Evolutionary conservation across 2,113 vertebrate species (phyloP).

Genomic region (Clupea harengus): DNA sequence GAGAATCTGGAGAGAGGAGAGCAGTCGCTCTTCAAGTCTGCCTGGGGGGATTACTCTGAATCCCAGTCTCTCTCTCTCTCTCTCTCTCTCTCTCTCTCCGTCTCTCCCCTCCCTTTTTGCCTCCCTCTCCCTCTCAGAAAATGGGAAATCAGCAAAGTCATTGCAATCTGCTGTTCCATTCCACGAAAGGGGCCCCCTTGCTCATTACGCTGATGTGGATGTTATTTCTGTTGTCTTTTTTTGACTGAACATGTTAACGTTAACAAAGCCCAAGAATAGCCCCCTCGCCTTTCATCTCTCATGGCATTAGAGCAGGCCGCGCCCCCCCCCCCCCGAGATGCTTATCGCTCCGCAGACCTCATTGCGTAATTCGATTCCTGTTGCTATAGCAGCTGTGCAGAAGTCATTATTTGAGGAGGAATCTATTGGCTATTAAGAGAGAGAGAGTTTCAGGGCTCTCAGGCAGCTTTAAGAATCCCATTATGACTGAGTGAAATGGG

Average conservation of each 20-base stretch:
- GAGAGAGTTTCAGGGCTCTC: conserved; percentile 9
- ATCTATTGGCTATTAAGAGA: conserved; percentile 35
- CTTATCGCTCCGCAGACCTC: conserved; percentile 21
- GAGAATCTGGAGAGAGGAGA: conserved; percentile 39
- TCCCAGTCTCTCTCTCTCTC: conserved; percentile 29
- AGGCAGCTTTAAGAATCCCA: conserved; percentile 22
- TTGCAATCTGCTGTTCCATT: conserved; percentile 23
- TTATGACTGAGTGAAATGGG: conserved; percentile 32
- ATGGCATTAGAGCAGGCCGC: conserved; percentile 26
- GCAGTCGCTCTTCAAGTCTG: conserved; percentile 35
- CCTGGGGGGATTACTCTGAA: conserved; percentile 20
- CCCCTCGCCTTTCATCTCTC: conserved; percentile 28
- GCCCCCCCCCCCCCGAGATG: conserved; percentile 15
- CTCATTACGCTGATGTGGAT: conserved; percentile 39
- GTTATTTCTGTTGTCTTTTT: conserved; percentile 15
- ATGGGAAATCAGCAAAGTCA: conserved; percentile 40
- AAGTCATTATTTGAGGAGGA: conserved; percentile 20
- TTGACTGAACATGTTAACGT: conserved; percentile 21
- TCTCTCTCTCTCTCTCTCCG: conserved; percentile 10
- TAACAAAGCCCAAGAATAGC: conserved; percentile 38
- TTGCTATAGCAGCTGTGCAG: conserved; percentile 37
- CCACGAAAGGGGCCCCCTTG: conserved; percentile 20
- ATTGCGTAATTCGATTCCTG: conserved; percentile 28
- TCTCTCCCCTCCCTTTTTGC: neutral
- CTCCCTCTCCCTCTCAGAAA: conserved; percentile 19